Conservation (phyloP, 2,888 invertebrate genomes). For the Gnatocerus cornutus region DNA sequence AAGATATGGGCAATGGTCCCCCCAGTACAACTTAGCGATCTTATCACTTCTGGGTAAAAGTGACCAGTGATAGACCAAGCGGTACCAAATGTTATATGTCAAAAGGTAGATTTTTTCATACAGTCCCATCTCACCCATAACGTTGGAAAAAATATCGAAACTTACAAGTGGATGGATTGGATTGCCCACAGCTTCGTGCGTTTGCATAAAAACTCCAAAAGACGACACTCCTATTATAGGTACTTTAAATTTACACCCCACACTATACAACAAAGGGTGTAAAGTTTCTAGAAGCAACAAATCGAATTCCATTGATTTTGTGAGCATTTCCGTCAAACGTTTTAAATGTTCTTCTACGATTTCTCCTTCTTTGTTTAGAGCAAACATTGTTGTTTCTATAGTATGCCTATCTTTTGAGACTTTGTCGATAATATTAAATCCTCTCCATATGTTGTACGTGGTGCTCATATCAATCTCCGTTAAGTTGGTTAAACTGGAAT, state of each 20-base stretch:
- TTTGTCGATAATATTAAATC: slow-evolving; percentile 1
- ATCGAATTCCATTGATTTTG: slow-evolving; percentile 42
- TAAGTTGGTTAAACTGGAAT: slow-evolving; percentile 60
- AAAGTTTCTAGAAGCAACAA: slow-evolving; percentile 49
- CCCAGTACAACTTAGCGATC: slow-evolving; percentile 20
- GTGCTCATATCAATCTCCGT: slow-evolving; percentile 63
- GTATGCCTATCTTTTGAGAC: slow-evolving; percentile 11
- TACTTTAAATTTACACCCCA: slow-evolving; percentile 41
- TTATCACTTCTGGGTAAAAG: slow-evolving; percentile 14
- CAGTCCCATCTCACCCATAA: slow-evolving; percentile 35
- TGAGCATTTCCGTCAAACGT: slow-evolving; percentile 2
- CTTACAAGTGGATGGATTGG: slow-evolving; percentile 58
- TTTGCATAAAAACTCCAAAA: slow-evolving; percentile 49
- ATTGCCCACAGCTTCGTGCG: slow-evolving; percentile 58
- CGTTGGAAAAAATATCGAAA: slow-evolving; percentile 53
- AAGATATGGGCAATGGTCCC: slow-evolving; percentile 20
- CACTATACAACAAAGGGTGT: slow-evolving; percentile 35
- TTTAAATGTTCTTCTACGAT: slow-evolving; percentile 12
- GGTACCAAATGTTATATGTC: slow-evolving; percentile 21
- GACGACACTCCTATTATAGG: slow-evolving; percentile 55
- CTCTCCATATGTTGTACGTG: slow-evolving; percentile 59
- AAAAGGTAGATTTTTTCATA: slow-evolving; percentile 27
- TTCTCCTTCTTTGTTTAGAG: slow-evolving; percentile 3
- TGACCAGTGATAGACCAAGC: slow-evolving; percentile 3
- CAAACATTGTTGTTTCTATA: not conserved